These are phyloP conservation scores for Ellobium chinense DNA, from an alignment of 2,888 invertebrate species.

Conservation along the genomic window DNA sequence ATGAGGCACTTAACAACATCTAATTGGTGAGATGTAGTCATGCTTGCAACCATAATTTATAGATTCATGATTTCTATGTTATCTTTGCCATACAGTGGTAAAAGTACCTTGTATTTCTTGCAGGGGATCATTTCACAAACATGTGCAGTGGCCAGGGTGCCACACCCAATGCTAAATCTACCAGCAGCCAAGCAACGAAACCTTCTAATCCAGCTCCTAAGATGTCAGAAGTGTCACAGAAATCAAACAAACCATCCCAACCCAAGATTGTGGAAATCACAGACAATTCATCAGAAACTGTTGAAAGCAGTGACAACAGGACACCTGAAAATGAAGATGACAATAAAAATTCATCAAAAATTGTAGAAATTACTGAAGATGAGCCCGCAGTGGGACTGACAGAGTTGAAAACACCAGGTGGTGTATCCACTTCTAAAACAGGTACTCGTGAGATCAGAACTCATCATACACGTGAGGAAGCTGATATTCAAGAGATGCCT, in stretches of 20 bases:
- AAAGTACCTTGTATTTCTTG: conserved; percentile 40
- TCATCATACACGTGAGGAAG: conserved; percentile 58
- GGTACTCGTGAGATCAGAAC: conserved; percentile 54
- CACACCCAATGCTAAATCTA: not conserved
- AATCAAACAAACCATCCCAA: not conserved
- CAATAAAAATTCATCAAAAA: conserved; percentile 19
- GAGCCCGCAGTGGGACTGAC: conserved; percentile 10
- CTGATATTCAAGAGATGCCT: conserved; percentile 59
- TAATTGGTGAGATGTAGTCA: not conserved
- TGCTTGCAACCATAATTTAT: not conserved
- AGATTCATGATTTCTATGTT: not conserved
- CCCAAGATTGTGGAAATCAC: conserved; percentile 36
- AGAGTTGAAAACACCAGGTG: not conserved
- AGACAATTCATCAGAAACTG: not conserved
- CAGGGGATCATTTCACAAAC: conserved; percentile 70
- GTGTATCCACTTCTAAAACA: not conserved
- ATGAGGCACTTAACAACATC: too few species aligned
- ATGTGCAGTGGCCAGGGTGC: conserved; percentile 52
- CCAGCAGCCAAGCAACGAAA: not conserved
- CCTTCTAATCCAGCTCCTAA: conserved; percentile 17
- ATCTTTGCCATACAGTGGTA: too few species aligned
- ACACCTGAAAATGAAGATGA: not conserved
- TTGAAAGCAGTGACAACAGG: not conserved
- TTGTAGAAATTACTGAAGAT: conserved; percentile 31
- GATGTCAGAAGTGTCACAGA: conserved; percentile 11